Base-by-base conservation (phyloP, 2,888 invertebrate genomes). In the Sphecodes monilicornis region DNA sequence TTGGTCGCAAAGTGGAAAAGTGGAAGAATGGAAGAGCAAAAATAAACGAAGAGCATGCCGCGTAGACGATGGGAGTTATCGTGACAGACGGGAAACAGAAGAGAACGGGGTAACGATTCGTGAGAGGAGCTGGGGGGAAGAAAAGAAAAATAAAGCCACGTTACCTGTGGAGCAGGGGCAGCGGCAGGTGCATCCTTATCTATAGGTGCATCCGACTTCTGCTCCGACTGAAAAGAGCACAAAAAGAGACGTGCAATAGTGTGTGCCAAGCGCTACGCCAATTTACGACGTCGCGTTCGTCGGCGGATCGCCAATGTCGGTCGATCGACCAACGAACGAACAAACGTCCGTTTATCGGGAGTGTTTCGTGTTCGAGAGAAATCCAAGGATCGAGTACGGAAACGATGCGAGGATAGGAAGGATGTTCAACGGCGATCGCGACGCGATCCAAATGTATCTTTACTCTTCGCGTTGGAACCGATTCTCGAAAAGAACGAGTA, bases 221-320 rank as follows among this genome's bases (percentile, higher is more conserved):
- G 93, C 94, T 94, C 94, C 93, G 93, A 92, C 94, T 94, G 94
- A 92, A 94, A 94, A 93, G 92, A 93, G 92, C 92, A 93, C 90
- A 93, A 93, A 92, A 91, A 94, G 88, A 94, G 91, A 92, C 93
- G 93, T 94, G 94, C 94, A 94, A 92, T 88, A 88, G 90, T 91
- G 82, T 91, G 92, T 92, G 92, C 91, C 89, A 93, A 94, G 93
- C 92, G 90, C 92, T 93, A 93, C 91, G 90, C 80, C 86, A 75
- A 76, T 78, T 75, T 57, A 66, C 32, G 66, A 66, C 32, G 64
- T 71, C n/a, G 78, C 43, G 77, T 78, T 86, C 80, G 78, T 84
- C 83, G 82, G 79, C 76, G 78, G 81, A 86, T 69, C 74, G 75
- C 29, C 29, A 10, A 54, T 39, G 22, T 66, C 43, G 13, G 6